Conservation (phyloP, 2,113 vertebrate species). For the Neolamprologus fasciatus region DNA sequence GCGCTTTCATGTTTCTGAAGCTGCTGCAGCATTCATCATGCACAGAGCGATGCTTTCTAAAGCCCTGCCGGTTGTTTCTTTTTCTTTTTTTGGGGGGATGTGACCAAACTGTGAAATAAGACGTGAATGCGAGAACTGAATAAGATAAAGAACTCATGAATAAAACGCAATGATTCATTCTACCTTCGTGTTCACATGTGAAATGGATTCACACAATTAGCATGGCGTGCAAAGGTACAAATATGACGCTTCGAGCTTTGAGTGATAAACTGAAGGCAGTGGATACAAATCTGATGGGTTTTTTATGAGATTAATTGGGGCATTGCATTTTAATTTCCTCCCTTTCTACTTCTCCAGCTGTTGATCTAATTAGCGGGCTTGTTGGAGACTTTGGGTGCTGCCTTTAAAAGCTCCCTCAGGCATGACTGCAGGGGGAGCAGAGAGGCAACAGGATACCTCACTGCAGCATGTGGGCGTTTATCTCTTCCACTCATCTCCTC, state of each 20-base stretch:
- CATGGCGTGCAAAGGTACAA: background rate
- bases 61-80: background rate
- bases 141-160: background rate
- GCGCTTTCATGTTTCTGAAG: background rate
- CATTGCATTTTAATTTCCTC: background rate
- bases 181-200: background rate
- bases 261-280: background rate
- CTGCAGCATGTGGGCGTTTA: background rate
- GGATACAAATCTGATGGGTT: fast-evolving
- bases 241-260: background rate
- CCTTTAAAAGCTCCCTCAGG: background rate
- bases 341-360: background rate
- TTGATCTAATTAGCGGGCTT: background rate
- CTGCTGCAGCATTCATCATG: background rate
- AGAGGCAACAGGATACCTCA: background rate
- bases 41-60: background rate
- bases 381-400: background rate
- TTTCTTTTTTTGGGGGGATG: background rate
- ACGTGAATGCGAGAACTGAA: background rate
- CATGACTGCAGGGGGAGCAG: background rate
- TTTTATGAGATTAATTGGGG: background rate
- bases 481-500: background rate
- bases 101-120: background rate
- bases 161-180: background rate
- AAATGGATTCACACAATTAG: background rate